Base-by-base conservation (phyloP, 2,797 vertebrate species). In the Poliocrania exsul region DNA sequence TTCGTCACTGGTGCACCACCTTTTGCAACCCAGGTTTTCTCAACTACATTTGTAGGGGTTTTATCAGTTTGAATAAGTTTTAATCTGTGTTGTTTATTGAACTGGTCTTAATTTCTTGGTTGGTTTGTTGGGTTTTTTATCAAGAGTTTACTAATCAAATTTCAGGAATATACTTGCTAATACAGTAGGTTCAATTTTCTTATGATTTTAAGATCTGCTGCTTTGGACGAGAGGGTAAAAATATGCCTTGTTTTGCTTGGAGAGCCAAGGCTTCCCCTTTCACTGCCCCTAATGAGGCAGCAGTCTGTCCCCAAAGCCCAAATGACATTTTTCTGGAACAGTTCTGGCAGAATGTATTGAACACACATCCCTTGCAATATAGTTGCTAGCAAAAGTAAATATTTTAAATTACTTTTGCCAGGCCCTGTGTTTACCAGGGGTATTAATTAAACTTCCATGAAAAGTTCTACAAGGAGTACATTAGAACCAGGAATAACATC, bases 231-330 rank as follows among this genome's bases (percentile, higher is more conserved):
- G 23, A 77, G 31, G 21, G 20, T 9, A 10, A 78, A 84, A 79
- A 57, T 66, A 37, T 23, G 70, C 62, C 62, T 67, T 40, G 29
- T 86, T 82, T 88, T 66, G 61, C 60, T 92, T 61, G 33, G 86
- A 95, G 42, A 95, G 53, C 40, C 65, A 87, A 72, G 51, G 51
- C 56, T 31, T 83, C 61, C 58, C 2, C 2, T 72, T 72, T 40
- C 13, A 9, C 40, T 42, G 44, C 31, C 56, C 42, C 93, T 97
- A 97, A 95, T 86, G 92, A 97, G 91, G 70, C 61, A 78, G 57
- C 81, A 92, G 67, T 64, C 71, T 50, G 75, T 84, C 46, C 81
- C 90, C 91, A 91, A 94, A 93, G 81, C 82, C 83, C 95, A 91
- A 92, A 77, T 44, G 67, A 92, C 85, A 83, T 51, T 93, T 94